A percentile compares a stretch with the other conserved stretches of the same genome.
Conservation (phyloP, 2,797 vertebrate genomes). For the Valencia hispanica region DNA sequence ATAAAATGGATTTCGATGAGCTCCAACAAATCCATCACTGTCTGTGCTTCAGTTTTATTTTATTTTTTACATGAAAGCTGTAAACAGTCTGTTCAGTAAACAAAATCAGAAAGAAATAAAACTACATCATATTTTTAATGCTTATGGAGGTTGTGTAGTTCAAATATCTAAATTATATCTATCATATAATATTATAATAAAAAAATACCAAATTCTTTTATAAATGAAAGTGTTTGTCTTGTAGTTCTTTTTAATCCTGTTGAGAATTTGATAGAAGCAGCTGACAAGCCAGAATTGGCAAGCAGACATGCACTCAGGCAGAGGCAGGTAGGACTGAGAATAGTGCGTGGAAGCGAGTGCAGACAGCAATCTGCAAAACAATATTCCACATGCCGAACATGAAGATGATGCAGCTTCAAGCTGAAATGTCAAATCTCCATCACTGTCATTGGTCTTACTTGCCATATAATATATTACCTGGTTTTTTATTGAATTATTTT, state of each 20-base stretch:
- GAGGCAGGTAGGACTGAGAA: constrained; percentile 11
- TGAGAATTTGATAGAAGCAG: constrained; percentile 31
- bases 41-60: neutral
- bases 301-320: neutral
- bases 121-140: constrained; percentile 30
- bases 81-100: constrained; percentile 10
- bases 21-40: neutral
- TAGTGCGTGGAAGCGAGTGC: neutral
- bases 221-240: constrained; percentile 8
- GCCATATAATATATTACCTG: neutral
- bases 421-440: neutral
- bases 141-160: constrained; percentile 8
- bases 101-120: constrained; percentile 19
- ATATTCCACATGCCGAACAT: constrained; percentile 2
- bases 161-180: constrained; percentile 27
- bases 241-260: constrained; percentile 25
- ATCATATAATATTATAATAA: no score
- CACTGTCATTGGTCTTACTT: neutral
- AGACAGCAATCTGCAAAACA: constrained; percentile 15
- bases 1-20: neutral
- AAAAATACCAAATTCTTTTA: constrained; percentile 19
- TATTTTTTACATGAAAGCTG: neutral
- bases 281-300: constrained; percentile 20
- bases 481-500: neutral
- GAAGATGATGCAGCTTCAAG: neutral